Evolutionary conservation across 2,113 vertebrate genomes (phyloP), one percentile per base, ranked within the genome.

Genomic region (Grammomys surdaster): DNA sequence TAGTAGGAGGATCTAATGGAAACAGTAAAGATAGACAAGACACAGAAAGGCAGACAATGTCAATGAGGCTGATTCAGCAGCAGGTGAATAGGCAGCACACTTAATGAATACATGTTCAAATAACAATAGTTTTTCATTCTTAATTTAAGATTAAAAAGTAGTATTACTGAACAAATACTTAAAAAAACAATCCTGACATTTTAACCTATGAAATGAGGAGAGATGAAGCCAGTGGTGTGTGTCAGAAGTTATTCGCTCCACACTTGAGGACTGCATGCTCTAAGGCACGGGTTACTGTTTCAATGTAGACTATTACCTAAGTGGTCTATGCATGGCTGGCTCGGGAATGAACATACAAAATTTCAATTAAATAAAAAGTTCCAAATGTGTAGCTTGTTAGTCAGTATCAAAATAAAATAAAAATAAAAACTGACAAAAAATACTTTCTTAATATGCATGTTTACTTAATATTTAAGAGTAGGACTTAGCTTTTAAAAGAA

Each of bases 1-100:
- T 99, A 98, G 99, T 99, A 97, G 99, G 99, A 98, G 99, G 99
- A 98, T 99, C 99, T 99, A 99, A 99, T 99, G 99, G 97, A 98
- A 99, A 98, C 97, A 98, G 98, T 98, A 99, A 97, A 98, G 98
- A 98, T 98, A 99, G 99, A 98, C 99, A 99, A 98, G 98, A 99
- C 98, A 99, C 98, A 99, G 98, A 99, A 98, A 99, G 99, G 99
- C 98, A 99, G 97, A 99, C 98, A 99, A 99, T 99, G 99, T 99
- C 99, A 99, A 99, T 99, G 99, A 98, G 99, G 98, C 99, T 99
- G 99, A 98, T 98, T 98, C 97, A 99, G 99, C 97, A 99, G 98
- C 98, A 98, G 98, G 97, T 98, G 98, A 99, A 98, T 98, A 99
- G 99, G 99, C 97, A 98, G 98, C 98, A 98, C 97, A 98, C 98